Percentiles rank a stretch among this genome's conserved stretches.
These are phyloP conservation scores for Philonicus albiceps DNA, from an alignment of 2,888 invertebrate genomes.

Conservation along the genomic window DNA sequence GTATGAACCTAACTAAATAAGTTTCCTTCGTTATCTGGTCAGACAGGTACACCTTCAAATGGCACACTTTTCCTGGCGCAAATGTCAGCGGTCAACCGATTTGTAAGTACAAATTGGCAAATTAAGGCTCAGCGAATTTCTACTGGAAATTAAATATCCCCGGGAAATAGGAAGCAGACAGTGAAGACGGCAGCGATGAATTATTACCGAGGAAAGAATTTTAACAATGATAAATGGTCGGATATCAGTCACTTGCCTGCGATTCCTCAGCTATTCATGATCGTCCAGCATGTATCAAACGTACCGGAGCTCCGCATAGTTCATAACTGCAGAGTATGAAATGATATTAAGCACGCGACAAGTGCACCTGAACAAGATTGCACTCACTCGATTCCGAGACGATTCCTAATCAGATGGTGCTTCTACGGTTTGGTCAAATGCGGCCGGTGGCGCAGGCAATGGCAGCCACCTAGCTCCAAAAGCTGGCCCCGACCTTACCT, in stretches of 20 bases:
- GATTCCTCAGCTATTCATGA: conserved; percentile 32
- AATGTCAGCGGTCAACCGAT: conserved; percentile 9
- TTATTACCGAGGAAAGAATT: conserved; percentile 34
- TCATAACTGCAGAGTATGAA: conserved; percentile 27
- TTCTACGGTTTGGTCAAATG: conserved; percentile 11
- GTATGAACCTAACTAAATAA: too few relatives aligned
- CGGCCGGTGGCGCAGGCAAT: not conserved
- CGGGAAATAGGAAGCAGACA: conserved; percentile 5
- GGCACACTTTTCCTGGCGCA: not conserved
- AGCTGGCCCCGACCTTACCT: not conserved
- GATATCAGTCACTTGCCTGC: conserved; percentile 16
- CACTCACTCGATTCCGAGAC: conserved; percentile 8
- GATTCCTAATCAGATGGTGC: conserved; percentile 25
- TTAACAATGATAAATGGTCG: conserved; percentile 38
- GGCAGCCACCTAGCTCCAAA: not conserved
- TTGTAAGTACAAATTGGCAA: conserved; percentile 23
- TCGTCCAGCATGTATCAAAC: conserved; percentile 27
- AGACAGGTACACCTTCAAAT: not conserved
- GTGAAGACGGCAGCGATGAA: conserved; percentile 5
- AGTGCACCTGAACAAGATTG: conserved; percentile 34
- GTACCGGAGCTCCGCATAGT: conserved; percentile 27
- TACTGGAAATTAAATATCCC: not conserved
- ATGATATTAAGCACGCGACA: conserved; percentile 43
- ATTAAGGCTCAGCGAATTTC: not conserved
- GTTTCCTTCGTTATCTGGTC: not conserved